Base-by-base conservation (phyloP, 1,140 invertebrate genomes). In the Dendroctonus ponderosae region DNA sequence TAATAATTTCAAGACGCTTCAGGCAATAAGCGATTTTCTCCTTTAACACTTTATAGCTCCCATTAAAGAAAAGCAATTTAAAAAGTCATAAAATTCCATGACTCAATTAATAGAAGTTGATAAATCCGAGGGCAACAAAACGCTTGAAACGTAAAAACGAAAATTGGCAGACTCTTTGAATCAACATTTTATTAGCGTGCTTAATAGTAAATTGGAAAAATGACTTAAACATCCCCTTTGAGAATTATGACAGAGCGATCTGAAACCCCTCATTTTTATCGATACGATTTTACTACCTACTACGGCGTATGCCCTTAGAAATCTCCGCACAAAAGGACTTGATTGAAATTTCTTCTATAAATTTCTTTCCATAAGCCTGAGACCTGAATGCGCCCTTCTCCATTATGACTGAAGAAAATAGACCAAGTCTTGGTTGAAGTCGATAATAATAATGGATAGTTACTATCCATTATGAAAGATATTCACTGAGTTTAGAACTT, bases 401-500 rank as follows among this genome's bases (percentile, higher is more conserved):
- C 54, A 65, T 65, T 65, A 65, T 57, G 26, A 48, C 53, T 37
- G 39, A 44, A 49, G 56, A 56, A 57, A 65, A 65, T 65, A 49
- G 62, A 65, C 62, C 42, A 48, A 57, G 62, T 26, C 42, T 59
- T 48, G 46, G 57, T 59, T 48, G 37, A 38, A 57, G 42, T 65
- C 62, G 62, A 65, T 65, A 65, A 65, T 65, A 65, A 65, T 65
- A 65, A 65, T 65, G 62, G 54, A 65, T 65, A 65, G 62, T 57
- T 49, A 57, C 54, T 12, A 58, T 65, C 44, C 44, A 56, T 65
- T 49, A 49, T 65, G 48, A 65, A 57, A 50, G 59, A 62, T 54
- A 54, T 53, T 54, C 40, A 39, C 51, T 54, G 14, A 63, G 50
- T 63, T 63, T 46, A 42, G 26, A 63, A 63, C 61, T 63, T 63